Conservation (phyloP, 1,140 invertebrate genomes). For the Drosophila ambigua region DNA sequence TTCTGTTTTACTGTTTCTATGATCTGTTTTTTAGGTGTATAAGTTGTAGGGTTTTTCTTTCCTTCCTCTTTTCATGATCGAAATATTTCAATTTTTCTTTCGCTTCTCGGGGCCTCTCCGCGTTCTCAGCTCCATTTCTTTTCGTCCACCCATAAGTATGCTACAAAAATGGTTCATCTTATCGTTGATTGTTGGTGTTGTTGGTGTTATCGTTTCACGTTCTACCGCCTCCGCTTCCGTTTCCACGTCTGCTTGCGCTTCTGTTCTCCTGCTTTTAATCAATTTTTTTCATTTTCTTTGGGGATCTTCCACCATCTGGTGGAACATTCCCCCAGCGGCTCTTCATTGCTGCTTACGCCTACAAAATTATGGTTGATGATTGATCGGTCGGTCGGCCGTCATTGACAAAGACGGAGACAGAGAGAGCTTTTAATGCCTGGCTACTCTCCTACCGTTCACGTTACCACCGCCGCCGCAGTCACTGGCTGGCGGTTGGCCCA, state of each 20-base stretch:
- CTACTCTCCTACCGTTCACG: neutral
- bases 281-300: neutral
- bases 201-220: conserved; percentile 8
- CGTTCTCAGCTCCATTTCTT: neutral
- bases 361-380: conserved; percentile 57
- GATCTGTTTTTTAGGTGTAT: conserved; percentile 18
- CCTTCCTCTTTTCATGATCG: conserved; percentile 7
- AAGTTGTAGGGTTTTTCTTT: conserved; percentile 7
- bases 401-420: conserved; percentile 60
- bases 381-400: conserved; percentile 59
- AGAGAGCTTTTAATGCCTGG: conserved; percentile 24
- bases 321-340: neutral
- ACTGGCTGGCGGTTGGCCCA: conserved; percentile 22
- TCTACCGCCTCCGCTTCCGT: conserved; percentile 42
- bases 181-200: conserved; percentile 10
- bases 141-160: conserved; percentile 50
- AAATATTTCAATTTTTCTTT: conserved; percentile 31
- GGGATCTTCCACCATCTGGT: neutral
- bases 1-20: conserved; percentile 15
- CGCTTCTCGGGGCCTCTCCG: conserved; percentile 4
- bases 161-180: conserved; percentile 39
- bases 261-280: conserved; percentile 4
- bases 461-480: too few species aligned
- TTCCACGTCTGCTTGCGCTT: conserved; percentile 37
- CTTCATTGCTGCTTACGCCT: conserved; percentile 56